Percentiles rank a stretch among this genome's conserved stretches.
These are phyloP conservation scores for Congeria kusceri DNA, from an alignment of 2,888 invertebrate genomes.

Conservation along the genomic window DNA sequence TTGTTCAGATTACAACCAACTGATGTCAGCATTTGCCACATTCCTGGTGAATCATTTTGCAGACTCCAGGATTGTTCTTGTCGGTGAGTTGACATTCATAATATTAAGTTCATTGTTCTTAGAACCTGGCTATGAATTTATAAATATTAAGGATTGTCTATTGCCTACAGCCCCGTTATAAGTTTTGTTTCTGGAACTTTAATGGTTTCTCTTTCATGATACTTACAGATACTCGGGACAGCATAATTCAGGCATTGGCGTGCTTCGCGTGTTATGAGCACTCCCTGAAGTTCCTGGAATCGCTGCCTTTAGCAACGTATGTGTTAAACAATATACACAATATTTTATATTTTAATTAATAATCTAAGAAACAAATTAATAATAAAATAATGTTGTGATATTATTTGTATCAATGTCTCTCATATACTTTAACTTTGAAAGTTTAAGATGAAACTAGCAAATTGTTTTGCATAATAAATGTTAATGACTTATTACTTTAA, in stretches of 20 bases:
- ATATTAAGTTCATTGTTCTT: no score
- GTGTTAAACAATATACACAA: no score
- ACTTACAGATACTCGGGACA: slow-evolving; percentile 89
- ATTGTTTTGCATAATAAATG: no score
- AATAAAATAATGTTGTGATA: no score
- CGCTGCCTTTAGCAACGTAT: slow-evolving; percentile 88
- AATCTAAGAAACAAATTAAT: no score
- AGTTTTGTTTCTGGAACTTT: background rate
- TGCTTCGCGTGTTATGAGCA: slow-evolving; percentile 90
- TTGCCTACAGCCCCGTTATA: background rate
- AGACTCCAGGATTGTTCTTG: slow-evolving; percentile 90
- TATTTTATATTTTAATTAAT: no score
- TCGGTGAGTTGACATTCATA: slow-evolving; percentile 75
- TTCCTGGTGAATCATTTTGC: slow-evolving; percentile 92
- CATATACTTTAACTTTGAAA: no score
- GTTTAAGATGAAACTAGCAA: no score
- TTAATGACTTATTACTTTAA: no score
- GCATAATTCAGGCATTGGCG: slow-evolving; percentile 91
- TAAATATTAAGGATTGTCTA: no score
- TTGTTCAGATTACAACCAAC: slow-evolving; percentile 64
- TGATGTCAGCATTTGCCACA: slow-evolving; percentile 88
- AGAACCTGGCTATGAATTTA: no score
- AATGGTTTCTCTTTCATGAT: background rate
- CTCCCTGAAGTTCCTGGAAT: slow-evolving; percentile 91
- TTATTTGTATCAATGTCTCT: no score